phyloP scores from a whole-genome alignment of 2,888 invertebrate genomes.

The Sylvicola cinctus region DNA sequence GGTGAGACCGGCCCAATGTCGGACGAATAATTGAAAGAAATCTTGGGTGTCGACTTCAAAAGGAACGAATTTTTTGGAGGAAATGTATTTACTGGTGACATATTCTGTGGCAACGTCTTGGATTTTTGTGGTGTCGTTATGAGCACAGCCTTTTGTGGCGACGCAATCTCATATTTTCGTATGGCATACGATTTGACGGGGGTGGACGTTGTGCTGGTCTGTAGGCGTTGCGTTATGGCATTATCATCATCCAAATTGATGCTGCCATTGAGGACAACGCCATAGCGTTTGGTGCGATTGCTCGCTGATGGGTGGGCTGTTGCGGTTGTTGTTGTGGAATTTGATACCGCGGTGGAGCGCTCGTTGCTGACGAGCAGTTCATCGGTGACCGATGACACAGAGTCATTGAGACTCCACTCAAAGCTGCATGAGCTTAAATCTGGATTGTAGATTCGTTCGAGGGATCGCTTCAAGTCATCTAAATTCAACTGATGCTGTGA shows the following conservation, averaged over 20 bases:
- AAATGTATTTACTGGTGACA: slow-evolving; percentile 25
- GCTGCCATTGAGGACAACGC: slow-evolving; percentile 20
- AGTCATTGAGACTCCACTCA: slow-evolving; percentile 18
- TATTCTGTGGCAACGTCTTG: slow-evolving; percentile 39
- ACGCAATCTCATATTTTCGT: slow-evolving; percentile 24
- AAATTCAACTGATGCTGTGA: slow-evolving; percentile 1
- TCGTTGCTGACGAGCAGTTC: too few species aligned
- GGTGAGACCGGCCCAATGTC: slow-evolving; percentile 1
- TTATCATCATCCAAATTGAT: slow-evolving; percentile 15
- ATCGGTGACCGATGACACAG: too few species aligned
- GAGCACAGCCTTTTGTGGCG: slow-evolving; percentile 27
- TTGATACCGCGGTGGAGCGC: not conserved
- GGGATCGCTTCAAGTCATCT: slow-evolving; percentile 1
- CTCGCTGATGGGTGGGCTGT: slow-evolving; percentile 5
- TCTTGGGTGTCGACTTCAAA: slow-evolving; percentile 21
- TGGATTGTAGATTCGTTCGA: slow-evolving; percentile 7
- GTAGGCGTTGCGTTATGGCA: slow-evolving; percentile 2
- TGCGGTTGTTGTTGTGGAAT: slow-evolving; percentile 6
- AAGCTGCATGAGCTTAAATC: slow-evolving; percentile 18
- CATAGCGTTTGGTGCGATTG: slow-evolving; percentile 19
- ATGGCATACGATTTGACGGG: slow-evolving; percentile 26
- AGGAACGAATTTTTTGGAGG: slow-evolving; percentile 25
- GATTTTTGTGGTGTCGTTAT: slow-evolving; percentile 27
- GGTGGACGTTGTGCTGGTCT: slow-evolving; percentile 23
- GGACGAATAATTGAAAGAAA: slow-evolving; percentile 11